Evolutionary conservation across 2,888 invertebrate genomes (phyloP).

Genomic region (Brenthis ino): DNA sequence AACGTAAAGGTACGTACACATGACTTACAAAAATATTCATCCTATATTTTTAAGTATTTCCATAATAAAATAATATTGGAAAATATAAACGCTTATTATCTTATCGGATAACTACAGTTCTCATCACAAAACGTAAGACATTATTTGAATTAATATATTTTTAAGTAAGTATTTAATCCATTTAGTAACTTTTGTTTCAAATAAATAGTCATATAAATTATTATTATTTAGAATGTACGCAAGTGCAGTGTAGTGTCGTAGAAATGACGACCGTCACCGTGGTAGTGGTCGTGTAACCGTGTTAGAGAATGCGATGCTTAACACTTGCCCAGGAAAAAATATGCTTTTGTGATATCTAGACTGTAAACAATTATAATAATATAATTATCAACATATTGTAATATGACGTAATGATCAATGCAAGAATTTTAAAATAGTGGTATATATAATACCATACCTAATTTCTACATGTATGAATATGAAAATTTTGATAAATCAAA

Average conservation of each 20-base stretch:
- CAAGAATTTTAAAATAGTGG: neutral
- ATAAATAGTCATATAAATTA: no score
- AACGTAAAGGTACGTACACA: no score
- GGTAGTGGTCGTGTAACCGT: neutral
- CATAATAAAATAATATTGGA: constrained; percentile 1
- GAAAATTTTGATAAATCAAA: no score
- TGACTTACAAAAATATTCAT: no score
- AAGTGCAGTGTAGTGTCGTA: neutral
- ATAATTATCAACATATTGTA: no score
- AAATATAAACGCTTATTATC: constrained; percentile 13
- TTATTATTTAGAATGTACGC: neutral
- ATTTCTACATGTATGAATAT: no score
- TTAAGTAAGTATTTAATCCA: constrained; percentile 1
- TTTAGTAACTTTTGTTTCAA: neutral
- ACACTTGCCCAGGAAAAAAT: neutral
- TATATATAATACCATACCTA: no score
- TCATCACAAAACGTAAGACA: constrained; percentile 1
- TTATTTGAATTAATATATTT: constrained; percentile 1
- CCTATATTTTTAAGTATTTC: constrained; percentile 1
- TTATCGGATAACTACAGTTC: constrained; percentile 3
- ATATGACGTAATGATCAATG: neutral
- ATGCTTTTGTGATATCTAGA: constrained; percentile 8
- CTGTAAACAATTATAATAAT: neutral
- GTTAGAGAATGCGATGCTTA: neutral
- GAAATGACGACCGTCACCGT: neutral